Conservation (phyloP, 1,140 invertebrate species). For the Proctacanthus coquilletti region DNA sequence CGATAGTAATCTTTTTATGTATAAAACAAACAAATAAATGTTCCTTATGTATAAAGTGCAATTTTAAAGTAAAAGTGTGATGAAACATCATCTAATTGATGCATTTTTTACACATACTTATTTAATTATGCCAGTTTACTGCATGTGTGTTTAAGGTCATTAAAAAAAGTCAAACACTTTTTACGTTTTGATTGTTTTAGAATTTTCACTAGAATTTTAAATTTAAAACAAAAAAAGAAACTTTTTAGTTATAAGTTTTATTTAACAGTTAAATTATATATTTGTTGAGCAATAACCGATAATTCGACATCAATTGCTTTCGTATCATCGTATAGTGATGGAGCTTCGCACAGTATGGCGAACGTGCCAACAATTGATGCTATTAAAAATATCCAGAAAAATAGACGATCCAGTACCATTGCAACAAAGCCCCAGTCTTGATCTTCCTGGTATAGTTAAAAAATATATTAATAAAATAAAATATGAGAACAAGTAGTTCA, state of each 20-base stretch:
- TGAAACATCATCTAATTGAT: too few species aligned
- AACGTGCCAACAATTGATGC: constrained; percentile 81
- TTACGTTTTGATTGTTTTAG: too few species aligned
- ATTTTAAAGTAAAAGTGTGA: too few species aligned
- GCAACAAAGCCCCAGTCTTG: constrained; percentile 99
- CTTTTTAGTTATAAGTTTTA: constrained; percentile 4
- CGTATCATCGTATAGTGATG: constrained; percentile 76
- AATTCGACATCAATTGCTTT: constrained; percentile 77
- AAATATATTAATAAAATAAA: too few species aligned
- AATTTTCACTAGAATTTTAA: too few species aligned
- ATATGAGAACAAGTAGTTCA: neutral
- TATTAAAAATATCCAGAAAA: constrained; percentile 90
- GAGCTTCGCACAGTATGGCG: constrained; percentile 75
- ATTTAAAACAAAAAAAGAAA: neutral
- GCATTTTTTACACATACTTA: too few species aligned
- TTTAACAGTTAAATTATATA: constrained; percentile 28
- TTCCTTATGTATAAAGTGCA: too few species aligned
- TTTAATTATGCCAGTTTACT: too few species aligned
- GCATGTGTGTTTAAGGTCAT: too few species aligned
- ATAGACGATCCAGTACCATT: constrained; percentile 94
- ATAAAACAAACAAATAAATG: too few species aligned
- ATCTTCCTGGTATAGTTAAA: constrained; percentile 86
- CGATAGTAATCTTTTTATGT: too few species aligned
- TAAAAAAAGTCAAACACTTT: too few species aligned
- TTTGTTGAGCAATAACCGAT: constrained; percentile 64